A percentile compares a stretch with the other conserved stretches of the same genome.
These are phyloP conservation scores for Anisognathus igniventris DNA, from an alignment of 2,797 vertebrate species.

Conservation along the genomic window DNA sequence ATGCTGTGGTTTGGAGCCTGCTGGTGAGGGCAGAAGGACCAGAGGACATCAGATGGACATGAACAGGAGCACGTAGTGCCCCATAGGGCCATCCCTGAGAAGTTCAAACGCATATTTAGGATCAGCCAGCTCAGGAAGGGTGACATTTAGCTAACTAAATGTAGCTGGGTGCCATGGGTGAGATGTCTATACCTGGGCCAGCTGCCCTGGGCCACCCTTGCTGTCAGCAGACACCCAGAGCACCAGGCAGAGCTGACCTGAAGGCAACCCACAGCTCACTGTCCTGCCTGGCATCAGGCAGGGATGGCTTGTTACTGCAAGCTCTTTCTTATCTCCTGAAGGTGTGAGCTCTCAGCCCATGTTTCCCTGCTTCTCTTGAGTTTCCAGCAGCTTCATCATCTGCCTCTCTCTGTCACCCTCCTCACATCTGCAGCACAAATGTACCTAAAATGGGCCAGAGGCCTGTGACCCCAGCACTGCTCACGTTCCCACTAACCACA, in stretches of 20 bases:
- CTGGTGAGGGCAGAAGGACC: background rate
- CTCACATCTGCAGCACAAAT: background rate
- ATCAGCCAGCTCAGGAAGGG: background rate
- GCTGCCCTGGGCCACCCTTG: background rate
- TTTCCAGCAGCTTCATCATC: background rate
- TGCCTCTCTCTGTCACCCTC: background rate
- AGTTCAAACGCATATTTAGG: background rate
- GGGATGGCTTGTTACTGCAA: background rate
- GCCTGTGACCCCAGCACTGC: background rate
- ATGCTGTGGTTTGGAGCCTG: background rate
- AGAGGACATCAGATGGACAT: background rate
- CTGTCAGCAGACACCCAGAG: background rate
- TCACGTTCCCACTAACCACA: background rate
- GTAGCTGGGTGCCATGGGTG: accelerated
- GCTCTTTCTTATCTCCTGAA: background rate
- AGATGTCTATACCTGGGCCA: background rate
- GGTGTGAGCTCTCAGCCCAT: background rate
- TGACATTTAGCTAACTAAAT: background rate
- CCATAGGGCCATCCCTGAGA: background rate
- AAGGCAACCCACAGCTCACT: background rate
- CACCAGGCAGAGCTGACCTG: background rate
- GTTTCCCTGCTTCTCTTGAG: background rate
- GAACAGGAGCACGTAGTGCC: accelerated
- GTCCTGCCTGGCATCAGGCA: background rate
- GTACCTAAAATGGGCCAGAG: background rate